Conservation (phyloP, 2,113 vertebrate genomes). For the Limnothrissa miodon region DNA sequence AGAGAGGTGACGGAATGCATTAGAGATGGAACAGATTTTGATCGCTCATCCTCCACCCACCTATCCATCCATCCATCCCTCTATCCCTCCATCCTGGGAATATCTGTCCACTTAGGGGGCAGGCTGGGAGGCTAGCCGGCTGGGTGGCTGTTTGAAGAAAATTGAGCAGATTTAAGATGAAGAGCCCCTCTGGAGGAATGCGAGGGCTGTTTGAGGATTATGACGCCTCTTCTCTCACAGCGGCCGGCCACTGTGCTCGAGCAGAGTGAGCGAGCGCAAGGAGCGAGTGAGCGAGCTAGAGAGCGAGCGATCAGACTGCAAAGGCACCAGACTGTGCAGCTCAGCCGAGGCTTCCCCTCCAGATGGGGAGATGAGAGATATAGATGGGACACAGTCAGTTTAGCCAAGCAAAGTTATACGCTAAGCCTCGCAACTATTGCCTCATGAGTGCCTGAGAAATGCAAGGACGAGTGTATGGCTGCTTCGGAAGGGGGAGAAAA, state of each 20-base stretch:
- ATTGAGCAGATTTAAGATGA: slow-evolving; percentile 51
- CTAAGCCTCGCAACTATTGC: neutral
- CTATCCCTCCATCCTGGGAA: slow-evolving; percentile 25
- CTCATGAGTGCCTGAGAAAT: neutral
- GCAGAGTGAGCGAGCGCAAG: neutral
- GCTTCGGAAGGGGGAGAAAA: neutral
- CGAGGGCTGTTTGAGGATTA: slow-evolving; percentile 54
- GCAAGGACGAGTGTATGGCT: neutral
- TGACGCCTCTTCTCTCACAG: slow-evolving; percentile 43
- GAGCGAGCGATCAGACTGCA: slow-evolving; percentile 3
- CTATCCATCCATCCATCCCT: neutral
- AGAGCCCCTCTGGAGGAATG: slow-evolving; percentile 49
- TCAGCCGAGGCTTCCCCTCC: slow-evolving; percentile 38
- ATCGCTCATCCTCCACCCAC: neutral
- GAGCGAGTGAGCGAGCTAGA: neutral
- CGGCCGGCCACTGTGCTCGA: slow-evolving; percentile 6
- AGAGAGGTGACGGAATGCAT: slow-evolving; percentile 15
- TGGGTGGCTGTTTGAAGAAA: slow-evolving; percentile 46
- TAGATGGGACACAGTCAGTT: slow-evolving; percentile 14
- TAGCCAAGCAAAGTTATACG: neutral
- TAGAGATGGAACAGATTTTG: neutral
- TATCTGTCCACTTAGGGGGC: slow-evolving; percentile 38
- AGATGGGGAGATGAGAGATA: slow-evolving; percentile 47
- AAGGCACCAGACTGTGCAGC: slow-evolving; percentile 41
- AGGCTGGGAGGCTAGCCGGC: neutral